Base-by-base conservation (phyloP, 64 coral and sea anemone species). In the Dendrophyllia cribrosa region DNA sequence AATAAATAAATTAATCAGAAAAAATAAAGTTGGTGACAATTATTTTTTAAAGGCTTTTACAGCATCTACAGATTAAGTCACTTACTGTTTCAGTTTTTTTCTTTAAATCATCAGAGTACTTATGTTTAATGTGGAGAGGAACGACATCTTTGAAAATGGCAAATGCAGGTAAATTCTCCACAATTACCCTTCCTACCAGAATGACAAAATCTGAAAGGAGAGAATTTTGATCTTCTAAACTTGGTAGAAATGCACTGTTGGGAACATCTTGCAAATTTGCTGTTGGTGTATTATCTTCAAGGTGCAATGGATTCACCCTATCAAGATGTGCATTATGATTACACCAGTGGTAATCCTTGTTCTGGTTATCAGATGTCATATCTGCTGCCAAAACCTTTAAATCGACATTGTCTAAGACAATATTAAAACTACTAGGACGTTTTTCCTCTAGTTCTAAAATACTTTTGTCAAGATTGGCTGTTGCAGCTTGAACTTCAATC, bases 341-440 rank as follows among this genome's bases (percentile, higher is more conserved):
- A 43, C 72, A 87, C 91, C 83, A 93, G n/a, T 93, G 91, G 43
- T 87, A 77, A 77, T 86, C 82, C 51, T 77, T 85, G 44, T 87
- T 93, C 58, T 87, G 82, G 25, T 87, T 70, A 56, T 93, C 91
- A 12, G 91, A 79, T 15, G 83, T 93, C 82, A 78, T 93, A 62
- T 93, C 83, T 66, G 72, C 9, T 34, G 79, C 91, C 43, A 58
- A 64, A 14, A 86, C 59, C 24, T 16, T 47, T 7, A 93, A n/a
- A 21, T 93, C 82, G 2, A 87, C 66, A 70, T 87, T 87, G n/a
- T 93, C 83, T 16, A 93, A 61, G 8, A 93, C 83, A 55, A 78
- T 77, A 64, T 21, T 70, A 23, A 74, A 92, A 34, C 79, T 59
- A 4, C 15, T 72, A 19, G 87, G 72, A 43, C 45, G 70, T 12